Conservation (phyloP, 1,140 invertebrate genomes). For the Drosophila funebris region DNA sequence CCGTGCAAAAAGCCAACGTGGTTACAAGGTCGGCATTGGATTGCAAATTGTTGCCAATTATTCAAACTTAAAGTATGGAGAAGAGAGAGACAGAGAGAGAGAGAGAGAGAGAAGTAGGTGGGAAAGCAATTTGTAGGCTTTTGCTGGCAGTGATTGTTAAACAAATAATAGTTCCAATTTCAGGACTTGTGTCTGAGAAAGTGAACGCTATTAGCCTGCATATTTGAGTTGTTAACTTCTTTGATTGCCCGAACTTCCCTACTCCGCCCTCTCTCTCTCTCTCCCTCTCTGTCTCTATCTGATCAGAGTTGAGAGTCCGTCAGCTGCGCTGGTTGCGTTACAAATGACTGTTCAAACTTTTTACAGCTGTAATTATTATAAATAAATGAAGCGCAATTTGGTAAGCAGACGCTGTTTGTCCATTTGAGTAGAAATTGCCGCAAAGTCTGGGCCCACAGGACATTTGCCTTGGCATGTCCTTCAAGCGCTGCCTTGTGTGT, state of each 20-base stretch:
- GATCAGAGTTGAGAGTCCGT: constrained; percentile 30
- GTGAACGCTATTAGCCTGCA: constrained; percentile 68
- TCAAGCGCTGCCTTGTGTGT: constrained; percentile 1
- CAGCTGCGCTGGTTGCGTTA: constrained; percentile 41
- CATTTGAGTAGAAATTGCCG: background rate
- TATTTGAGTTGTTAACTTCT: constrained; percentile 57
- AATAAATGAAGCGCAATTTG: constrained; percentile 82
- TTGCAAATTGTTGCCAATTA: constrained; percentile 31
- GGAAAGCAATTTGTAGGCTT: background rate
- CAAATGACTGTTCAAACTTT: constrained; percentile 79
- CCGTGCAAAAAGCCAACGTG: constrained; percentile 6
- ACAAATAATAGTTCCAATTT: constrained; percentile 77
- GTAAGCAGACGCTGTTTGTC: constrained; percentile 34
- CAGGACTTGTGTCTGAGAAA: constrained; percentile 21
- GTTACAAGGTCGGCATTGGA: constrained; percentile 5
- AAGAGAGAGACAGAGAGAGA: background rate
- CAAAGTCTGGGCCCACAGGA: background rate
- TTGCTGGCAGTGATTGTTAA: constrained; percentile 30
- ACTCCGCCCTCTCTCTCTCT: background rate
- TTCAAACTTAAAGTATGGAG: constrained; percentile 19
- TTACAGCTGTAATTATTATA: constrained; percentile 81
- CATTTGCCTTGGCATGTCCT: constrained; percentile 24
- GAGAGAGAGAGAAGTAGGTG: background rate
- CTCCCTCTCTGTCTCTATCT: too few species aligned
- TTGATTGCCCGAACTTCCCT: constrained; percentile 10